Evolutionary conservation across 2,797 vertebrate species (phyloP).

Genomic region (Fundulus diaphanus): DNA sequence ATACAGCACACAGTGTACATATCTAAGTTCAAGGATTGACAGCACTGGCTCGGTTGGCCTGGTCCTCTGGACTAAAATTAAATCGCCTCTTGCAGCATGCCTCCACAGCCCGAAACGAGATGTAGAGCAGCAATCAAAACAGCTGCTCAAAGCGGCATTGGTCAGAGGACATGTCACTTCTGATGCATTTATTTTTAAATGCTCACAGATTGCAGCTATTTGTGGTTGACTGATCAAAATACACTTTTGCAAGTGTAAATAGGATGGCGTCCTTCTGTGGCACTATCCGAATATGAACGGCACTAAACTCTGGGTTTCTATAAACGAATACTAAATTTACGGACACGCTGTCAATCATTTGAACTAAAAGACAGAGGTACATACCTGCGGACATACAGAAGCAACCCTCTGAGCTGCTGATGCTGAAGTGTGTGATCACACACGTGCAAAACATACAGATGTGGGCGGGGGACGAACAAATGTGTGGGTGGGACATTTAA

Average conservation of each 20-base stretch:
- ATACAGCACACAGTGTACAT: neutral
- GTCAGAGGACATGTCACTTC: conserved; percentile 37
- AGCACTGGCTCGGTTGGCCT: conserved; percentile 32
- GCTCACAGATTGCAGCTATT: conserved; percentile 20
- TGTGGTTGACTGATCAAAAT: conserved; percentile 40
- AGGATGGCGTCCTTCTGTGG: conserved; percentile 33
- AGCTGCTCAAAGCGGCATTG: conserved; percentile 25
- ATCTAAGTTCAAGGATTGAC: conserved; percentile 36
- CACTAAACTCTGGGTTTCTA: conserved; percentile 60
- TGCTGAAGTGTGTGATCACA: conserved; percentile 9
- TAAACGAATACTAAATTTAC: conserved; percentile 67
- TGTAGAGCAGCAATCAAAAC: conserved; percentile 60
- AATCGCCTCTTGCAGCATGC: conserved; percentile 40
- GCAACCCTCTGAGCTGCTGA: conserved; percentile 20
- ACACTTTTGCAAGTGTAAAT: conserved; percentile 34
- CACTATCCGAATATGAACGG: conserved; percentile 35
- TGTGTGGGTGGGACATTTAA: conserved; percentile 17
- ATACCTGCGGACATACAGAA: conserved; percentile 45
- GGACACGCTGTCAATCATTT: conserved; percentile 76
- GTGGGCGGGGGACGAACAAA: conserved; percentile 14
- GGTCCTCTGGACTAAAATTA: conserved; percentile 58
- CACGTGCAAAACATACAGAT: conserved; percentile 28
- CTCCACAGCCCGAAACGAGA: conserved; percentile 36
- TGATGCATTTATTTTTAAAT: conserved; percentile 31
- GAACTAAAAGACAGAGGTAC: conserved; percentile 65